A percentile compares a stretch with the other conserved stretches of the same genome.
Conservation (phyloP, 2,888 invertebrate species). For the Drosophila barbarae region DNA sequence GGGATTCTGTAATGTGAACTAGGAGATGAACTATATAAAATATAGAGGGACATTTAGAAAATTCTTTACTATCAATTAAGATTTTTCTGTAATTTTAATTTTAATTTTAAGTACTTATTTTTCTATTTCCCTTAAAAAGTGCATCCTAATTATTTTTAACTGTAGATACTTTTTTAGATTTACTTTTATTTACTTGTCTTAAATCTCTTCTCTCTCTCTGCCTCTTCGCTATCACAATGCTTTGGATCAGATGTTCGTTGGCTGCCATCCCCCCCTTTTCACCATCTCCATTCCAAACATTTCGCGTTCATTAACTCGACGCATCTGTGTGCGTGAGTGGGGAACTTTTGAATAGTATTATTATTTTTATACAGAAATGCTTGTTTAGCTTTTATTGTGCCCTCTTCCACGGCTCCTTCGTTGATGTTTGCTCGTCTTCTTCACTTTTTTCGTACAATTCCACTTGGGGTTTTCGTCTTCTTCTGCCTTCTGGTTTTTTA, state of each 20-base stretch:
- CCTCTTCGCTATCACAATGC: conserved; percentile 49
- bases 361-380: conserved; percentile 50
- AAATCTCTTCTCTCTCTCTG: conserved; percentile 6
- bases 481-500: conserved; percentile 38
- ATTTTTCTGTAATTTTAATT: no score
- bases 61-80: no score
- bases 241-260: conserved; percentile 60
- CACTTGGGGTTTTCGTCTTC: conserved; percentile 50
- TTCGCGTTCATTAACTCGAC: conserved; percentile 57
- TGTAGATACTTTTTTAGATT: conserved; percentile 8
- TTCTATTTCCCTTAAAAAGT: background rate
- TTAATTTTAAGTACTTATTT: no score
- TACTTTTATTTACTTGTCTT: conserved; percentile 9
- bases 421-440: conserved; percentile 46
- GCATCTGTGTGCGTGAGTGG: conserved; percentile 24
- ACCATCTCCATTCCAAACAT: conserved; percentile 40
- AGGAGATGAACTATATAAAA: no score
- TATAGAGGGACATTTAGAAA: background rate
- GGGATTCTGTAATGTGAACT: conserved; percentile 19
- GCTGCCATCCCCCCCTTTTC: conserved; percentile 23
- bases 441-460: conserved; percentile 46
- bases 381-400: conserved; percentile 31
- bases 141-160: background rate
- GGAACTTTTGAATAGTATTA: conserved; percentile 33
- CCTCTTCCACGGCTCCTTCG: background rate